These are phyloP conservation scores for Cinclus cinclus DNA, from an alignment of 2,113 vertebrate genomes.

Conservation along the genomic window DNA sequence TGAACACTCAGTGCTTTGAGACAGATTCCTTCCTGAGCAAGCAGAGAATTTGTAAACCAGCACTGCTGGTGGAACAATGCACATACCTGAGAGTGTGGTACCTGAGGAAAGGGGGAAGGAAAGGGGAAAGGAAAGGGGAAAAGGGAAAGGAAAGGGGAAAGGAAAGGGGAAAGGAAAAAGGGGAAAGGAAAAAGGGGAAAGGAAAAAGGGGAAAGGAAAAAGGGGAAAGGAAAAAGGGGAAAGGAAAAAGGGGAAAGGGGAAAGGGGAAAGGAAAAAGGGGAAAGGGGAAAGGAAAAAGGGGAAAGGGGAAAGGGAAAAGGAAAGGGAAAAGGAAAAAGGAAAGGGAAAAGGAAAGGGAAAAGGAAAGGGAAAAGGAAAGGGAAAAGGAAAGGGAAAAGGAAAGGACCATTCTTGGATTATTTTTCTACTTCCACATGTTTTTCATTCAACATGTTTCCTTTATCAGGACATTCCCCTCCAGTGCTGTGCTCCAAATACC, in stretches of 20 bases:
- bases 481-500: fast-evolving
- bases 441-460: not conserved
- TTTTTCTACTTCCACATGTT: not conserved
- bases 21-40: not conserved
- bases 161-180: not conserved
- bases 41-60: not conserved
- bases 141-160: not conserved
- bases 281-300: not conserved
- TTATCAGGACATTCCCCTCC: not conserved
- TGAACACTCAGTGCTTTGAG: not conserved
- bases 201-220: not conserved
- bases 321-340: not conserved
- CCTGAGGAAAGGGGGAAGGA: not conserved
- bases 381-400: not conserved
- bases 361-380: not conserved
- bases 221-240: no score
- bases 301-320: not conserved
- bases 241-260: not conserved
- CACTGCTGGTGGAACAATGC: not conserved
- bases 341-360: not conserved
- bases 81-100: not conserved
- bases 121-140: not conserved
- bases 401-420: not conserved
- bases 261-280: not conserved
- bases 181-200: not conserved